Evolutionary conservation across 1,140 invertebrate genomes (phyloP).

Genomic region (Scaptodrosophila lebanonensis): DNA sequence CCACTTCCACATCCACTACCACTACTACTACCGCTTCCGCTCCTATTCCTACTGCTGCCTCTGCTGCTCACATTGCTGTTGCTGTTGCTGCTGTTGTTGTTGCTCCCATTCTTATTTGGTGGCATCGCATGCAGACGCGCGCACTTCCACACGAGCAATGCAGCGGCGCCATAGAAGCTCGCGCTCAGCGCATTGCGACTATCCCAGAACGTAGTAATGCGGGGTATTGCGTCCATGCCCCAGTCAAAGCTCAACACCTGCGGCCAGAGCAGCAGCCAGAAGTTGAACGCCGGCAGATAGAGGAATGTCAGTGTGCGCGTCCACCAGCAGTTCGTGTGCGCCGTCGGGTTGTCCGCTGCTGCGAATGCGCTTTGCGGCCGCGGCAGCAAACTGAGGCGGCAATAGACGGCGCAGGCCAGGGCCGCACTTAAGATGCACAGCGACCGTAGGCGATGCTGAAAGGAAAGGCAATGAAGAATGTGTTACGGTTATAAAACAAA

Average conservation of each 20-base stretch:
- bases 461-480: conserved; percentile 49
- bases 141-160: conserved; percentile 74
- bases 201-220: conserved; percentile 85
- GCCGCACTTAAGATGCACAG: conserved; percentile 80
- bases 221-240: conserved; percentile 95
- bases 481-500: not conserved
- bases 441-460: conserved; percentile 83
- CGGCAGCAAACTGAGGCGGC: conserved; percentile 82
- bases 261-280: conserved; percentile 88
- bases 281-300: conserved; percentile 92
- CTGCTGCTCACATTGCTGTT: no score
- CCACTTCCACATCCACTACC: no score
- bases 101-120: no score
- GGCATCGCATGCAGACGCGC: conserved; percentile 8
- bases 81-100: no score
- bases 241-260: conserved; percentile 93
- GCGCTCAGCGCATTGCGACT: conserved; percentile 84
- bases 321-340: conserved; percentile 83
- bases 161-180: conserved; percentile 83
- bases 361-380: conserved; percentile 85
- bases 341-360: conserved; percentile 92
- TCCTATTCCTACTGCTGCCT: no score
- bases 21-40: no score
- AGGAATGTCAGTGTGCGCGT: conserved; percentile 89
- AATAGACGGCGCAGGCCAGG: conserved; percentile 80